These are phyloP conservation scores for Orthosia gothica DNA, from an alignment of 2,888 invertebrate genomes.

Conservation along the genomic window DNA sequence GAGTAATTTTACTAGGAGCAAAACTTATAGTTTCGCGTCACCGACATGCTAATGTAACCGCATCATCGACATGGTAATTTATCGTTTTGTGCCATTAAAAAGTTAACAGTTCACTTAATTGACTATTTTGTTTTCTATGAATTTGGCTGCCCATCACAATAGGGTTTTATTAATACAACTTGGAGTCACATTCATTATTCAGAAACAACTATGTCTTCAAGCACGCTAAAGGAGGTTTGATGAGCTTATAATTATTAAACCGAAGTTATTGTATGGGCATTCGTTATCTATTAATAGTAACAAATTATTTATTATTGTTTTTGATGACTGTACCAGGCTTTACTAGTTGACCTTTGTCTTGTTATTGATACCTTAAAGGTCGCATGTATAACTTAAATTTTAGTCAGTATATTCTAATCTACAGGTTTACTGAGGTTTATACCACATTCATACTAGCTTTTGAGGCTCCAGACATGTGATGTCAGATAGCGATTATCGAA, in stretches of 20 bases:
- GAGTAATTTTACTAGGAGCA: too few relatives aligned
- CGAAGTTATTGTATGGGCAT: background rate
- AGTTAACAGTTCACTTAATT: too few relatives aligned
- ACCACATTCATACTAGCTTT: too few relatives aligned
- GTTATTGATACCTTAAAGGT: background rate
- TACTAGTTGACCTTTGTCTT: background rate
- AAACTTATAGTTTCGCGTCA: too few relatives aligned
- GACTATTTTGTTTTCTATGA: too few relatives aligned
- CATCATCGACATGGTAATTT: too few relatives aligned
- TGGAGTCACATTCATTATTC: conserved; percentile 19
- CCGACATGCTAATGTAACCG: too few relatives aligned
- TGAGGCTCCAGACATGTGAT: too few relatives aligned
- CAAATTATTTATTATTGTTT: conserved; percentile 3
- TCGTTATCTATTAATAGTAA: conserved; percentile 1
- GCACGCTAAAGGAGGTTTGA: conserved; percentile 4
- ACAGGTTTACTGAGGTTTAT: background rate
- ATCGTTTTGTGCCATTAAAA: too few relatives aligned
- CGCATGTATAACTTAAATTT: background rate
- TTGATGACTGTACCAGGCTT: background rate
- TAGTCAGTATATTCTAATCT: background rate
- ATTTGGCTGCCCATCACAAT: background rate
- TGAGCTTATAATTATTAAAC: conserved; percentile 19
- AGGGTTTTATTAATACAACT: background rate
- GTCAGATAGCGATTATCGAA: too few relatives aligned
- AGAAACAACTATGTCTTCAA: conserved; percentile 1